These are phyloP conservation scores for Neria commutata DNA, from an alignment of 2,888 invertebrate species.

Conservation along the genomic window DNA sequence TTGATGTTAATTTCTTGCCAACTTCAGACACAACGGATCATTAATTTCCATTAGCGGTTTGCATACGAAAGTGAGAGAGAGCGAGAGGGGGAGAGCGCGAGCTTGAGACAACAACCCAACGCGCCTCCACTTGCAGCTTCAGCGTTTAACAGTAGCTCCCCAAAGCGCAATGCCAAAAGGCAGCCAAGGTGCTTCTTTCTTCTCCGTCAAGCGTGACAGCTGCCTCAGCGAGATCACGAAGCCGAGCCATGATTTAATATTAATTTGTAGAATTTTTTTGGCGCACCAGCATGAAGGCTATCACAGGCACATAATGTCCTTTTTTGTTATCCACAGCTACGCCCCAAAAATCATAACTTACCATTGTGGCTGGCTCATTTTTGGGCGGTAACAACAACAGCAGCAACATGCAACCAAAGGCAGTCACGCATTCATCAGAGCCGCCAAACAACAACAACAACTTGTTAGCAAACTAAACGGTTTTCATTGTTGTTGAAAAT, in stretches of 20 bases:
- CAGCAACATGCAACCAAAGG: background rate
- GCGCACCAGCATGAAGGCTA: too few species aligned
- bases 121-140: background rate
- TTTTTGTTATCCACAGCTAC: too few species aligned
- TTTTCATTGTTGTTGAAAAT: background rate
- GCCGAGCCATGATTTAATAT: conserved; percentile 52
- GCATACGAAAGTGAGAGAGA: too few species aligned
- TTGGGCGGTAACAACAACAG: background rate
- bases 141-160: background rate
- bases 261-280: conserved; percentile 55
- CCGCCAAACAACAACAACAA: background rate
- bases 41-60: conserved; percentile 10
- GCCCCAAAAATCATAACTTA: too few species aligned
- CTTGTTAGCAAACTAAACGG: background rate
- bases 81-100: too few species aligned
- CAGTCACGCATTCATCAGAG: background rate
- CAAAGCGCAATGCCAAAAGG: too few species aligned
- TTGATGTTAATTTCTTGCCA: conserved; percentile 39
- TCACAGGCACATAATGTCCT: too few species aligned
- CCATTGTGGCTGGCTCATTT: too few species aligned
- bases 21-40: conserved; percentile 23
- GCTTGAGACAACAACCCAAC: too few species aligned
- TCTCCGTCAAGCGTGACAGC: background rate
- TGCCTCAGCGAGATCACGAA: background rate
- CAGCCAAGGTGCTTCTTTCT: background rate